Evolutionary conservation across 2,888 invertebrate genomes (phyloP), one percentile per base, ranked within the genome.

Genomic region (Plusia festucae): DNA sequence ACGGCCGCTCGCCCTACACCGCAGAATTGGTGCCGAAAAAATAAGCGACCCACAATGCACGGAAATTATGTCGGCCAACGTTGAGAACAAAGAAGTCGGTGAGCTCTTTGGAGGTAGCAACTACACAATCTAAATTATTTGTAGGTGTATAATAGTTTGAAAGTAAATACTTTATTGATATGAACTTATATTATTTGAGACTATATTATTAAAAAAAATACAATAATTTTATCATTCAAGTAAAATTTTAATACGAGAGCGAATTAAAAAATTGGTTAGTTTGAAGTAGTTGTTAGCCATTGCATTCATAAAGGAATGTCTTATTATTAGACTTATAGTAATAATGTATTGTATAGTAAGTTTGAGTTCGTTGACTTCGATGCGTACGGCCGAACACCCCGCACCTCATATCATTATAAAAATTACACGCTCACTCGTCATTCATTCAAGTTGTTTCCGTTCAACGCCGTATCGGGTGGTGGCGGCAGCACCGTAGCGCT

Each of bases 11-110:
- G 92, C 90, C 90, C 91, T 91, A 92, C 89, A 87, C 86, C 82
- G 85, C 84, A 80, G 88, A 79, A 93, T 90, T 87, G 90, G 91
- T 93, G 94, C 91, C 94, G 92, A 93, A 94, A 90, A 93, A 91
- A 92, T 93, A 88, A 91, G 89, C 92, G 93, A 94, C 93, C 94
- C 86, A 94, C 90, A 88, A 92, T 81, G 85, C 84, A 85, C 84
- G 85, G 85, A 92, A 92, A 89, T 91, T 90, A 92, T 87, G 92
- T 93, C 93, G 92, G 91, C 86, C 91, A 90, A 68, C 82, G 63
- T 80, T 65, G 83, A 83, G 91, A 93, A 94, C 93, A 94, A 94
- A 94, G 93, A 91, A 85, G 80, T 78, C 71, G 73, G 72, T 66
- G 68, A 69, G 76, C 55, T 77, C 76, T 78, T 81, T 75, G 79